Conservation (phyloP, 2,113 vertebrate genomes). For the Glareola pratincola region DNA sequence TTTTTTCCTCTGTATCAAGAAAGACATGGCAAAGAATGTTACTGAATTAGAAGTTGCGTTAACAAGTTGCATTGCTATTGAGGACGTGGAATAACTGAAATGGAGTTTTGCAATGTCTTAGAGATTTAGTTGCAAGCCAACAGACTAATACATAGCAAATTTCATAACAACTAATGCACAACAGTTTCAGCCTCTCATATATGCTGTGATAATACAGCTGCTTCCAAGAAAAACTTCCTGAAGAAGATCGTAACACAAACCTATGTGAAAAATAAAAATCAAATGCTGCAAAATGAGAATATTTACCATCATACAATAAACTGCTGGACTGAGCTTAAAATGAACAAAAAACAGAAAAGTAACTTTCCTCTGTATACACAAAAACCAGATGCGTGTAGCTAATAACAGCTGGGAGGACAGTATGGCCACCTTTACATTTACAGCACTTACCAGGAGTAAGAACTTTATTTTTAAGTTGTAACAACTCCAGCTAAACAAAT, state of each 20-base stretch:
- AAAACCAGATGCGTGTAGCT: neutral
- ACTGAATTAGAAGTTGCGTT: neutral
- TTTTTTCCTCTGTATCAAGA: neutral
- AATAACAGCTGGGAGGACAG: neutral
- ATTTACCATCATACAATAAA: neutral
- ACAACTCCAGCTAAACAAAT: neutral
- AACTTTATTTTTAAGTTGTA: neutral
- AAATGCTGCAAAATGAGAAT: neutral
- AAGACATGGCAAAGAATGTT: neutral
- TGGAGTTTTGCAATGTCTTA: neutral
- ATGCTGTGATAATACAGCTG: neutral
- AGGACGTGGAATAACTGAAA: neutral
- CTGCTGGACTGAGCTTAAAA: neutral
- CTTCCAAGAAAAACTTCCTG: neutral
- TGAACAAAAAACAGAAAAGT: neutral
- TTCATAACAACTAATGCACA: neutral
- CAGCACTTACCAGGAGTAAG: neutral
- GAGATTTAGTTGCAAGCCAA: neutral
- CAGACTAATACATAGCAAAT: fast-evolving
- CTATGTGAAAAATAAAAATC: neutral
- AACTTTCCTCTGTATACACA: neutral
- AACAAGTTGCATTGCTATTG: neutral
- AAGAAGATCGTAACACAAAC: neutral
- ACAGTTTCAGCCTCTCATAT: neutral
- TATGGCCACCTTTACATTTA: neutral